Conservation (phyloP, 2,888 invertebrate species). For the Hipparchia semele region DNA sequence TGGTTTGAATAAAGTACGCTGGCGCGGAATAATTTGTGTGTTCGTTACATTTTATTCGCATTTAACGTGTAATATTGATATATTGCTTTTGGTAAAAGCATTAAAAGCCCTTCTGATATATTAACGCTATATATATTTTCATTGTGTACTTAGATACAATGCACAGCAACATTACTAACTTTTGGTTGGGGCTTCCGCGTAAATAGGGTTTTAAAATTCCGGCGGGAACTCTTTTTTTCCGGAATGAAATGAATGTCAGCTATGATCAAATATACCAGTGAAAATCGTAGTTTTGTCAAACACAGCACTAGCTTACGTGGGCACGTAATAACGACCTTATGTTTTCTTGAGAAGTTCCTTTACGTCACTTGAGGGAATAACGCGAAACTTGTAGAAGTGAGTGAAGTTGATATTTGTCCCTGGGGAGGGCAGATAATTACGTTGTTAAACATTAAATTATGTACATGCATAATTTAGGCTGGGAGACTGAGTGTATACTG, state of each 20-base stretch:
- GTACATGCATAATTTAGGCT: not conserved
- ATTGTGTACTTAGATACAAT: not conserved
- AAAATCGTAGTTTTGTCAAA: constrained; percentile 1
- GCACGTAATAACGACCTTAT: constrained; percentile 27
- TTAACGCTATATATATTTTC: constrained; percentile 2
- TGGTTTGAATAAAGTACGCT: constrained; percentile 45
- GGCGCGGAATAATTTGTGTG: constrained; percentile 41
- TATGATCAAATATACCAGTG: not conserved
- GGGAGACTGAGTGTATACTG: not conserved
- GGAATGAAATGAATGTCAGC: not conserved
- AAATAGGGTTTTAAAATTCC: too few species aligned
- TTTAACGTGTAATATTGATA: constrained; percentile 24
- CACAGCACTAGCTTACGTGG: not conserved
- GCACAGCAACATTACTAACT: too few species aligned
- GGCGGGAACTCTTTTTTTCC: too few species aligned
- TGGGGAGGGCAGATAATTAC: constrained; percentile 20
- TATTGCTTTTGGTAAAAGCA: constrained; percentile 17
- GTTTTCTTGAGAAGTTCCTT: constrained; percentile 29
- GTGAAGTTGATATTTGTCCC: constrained; percentile 30
- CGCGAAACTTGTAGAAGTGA: constrained; percentile 23
- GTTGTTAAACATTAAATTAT: constrained; percentile 17
- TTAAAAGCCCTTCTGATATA: constrained; percentile 14
- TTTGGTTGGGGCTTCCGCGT: too few species aligned
- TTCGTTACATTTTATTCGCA: constrained; percentile 29
- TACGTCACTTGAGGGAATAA: constrained; percentile 25